Evolutionary conservation across 2,113 vertebrate genomes (phyloP).

Genomic region (Dryoscopus gambensis): DNA sequence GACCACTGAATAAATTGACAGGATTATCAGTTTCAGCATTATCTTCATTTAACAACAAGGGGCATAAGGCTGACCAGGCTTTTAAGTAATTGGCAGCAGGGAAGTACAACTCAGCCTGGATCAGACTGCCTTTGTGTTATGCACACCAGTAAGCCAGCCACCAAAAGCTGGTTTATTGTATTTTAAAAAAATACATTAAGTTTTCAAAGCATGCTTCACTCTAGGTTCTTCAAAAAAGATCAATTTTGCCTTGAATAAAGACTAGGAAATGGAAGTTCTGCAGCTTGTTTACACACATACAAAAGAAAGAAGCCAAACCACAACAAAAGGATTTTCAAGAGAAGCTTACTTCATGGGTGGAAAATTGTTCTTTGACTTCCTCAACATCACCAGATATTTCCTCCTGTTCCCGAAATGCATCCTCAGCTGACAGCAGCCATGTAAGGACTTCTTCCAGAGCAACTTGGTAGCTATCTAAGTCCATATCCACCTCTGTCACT

Average conservation of each 20-base stretch:
- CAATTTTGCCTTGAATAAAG: background rate
- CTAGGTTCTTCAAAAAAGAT: background rate
- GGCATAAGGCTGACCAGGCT: background rate
- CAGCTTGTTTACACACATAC: background rate
- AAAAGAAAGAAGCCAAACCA: background rate
- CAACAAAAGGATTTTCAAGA: background rate
- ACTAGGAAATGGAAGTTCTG: background rate
- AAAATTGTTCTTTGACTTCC: slow-evolving; percentile 97
- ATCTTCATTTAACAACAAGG: background rate
- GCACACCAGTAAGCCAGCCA: background rate
- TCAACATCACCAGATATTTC: slow-evolving; percentile 94
- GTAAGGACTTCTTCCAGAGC: slow-evolving; percentile 96
- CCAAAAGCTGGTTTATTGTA: background rate
- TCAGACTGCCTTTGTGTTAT: background rate
- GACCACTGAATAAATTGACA: background rate
- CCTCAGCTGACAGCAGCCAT: slow-evolving; percentile 93
- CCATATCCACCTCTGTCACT: slow-evolving; percentile 77
- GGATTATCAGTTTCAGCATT: background rate
- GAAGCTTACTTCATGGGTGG: slow-evolving; percentile 87
- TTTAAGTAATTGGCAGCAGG: background rate
- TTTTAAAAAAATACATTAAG: background rate
- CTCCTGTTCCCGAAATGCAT: slow-evolving; percentile 86
- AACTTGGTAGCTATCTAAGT: slow-evolving; percentile 87
- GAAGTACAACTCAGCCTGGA: background rate
- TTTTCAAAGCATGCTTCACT: background rate